Conservation (phyloP, 2,888 invertebrate genomes). For the Octonoba sinensis region DNA sequence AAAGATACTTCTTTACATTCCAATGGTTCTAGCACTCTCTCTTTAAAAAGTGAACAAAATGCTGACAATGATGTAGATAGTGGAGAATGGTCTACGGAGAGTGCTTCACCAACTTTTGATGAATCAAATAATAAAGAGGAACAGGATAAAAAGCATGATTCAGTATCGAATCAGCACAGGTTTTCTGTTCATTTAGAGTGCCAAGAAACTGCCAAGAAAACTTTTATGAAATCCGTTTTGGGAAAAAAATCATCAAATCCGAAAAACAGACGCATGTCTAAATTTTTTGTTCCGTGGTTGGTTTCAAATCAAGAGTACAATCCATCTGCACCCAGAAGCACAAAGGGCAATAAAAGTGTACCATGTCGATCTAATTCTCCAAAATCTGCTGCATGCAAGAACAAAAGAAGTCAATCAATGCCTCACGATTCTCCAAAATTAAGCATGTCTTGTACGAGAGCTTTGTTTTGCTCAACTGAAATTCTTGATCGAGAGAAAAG, state of each 20-base stretch:
- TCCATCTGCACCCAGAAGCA: slow-evolving; percentile 16
- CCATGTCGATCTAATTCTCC: slow-evolving; percentile 3
- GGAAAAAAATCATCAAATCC: slow-evolving; percentile 30
- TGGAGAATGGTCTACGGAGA: slow-evolving; percentile 61
- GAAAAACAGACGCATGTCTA: slow-evolving; percentile 50
- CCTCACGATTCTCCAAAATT: slow-evolving; percentile 15
- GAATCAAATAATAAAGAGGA: slow-evolving; percentile 27
- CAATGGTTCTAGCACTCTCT: slow-evolving; percentile 9
- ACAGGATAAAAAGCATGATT: slow-evolving; percentile 1
- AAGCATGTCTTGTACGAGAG: slow-evolving; percentile 26
- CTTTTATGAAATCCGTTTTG: slow-evolving; percentile 53
- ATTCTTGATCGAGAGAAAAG: slow-evolving; percentile 11
- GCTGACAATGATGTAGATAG: slow-evolving; percentile 55
- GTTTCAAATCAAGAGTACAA: slow-evolving; percentile 37
- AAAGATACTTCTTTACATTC: slow-evolving; percentile 13
- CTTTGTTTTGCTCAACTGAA: slow-evolving; percentile 23
- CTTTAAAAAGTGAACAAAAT: slow-evolving; percentile 34
- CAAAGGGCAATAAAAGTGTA: slow-evolving; percentile 32
- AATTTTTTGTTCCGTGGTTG: slow-evolving; percentile 60
- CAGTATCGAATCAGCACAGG: slow-evolving; percentile 20
- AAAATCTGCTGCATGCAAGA: slow-evolving; percentile 19
- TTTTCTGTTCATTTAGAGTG: slow-evolving; percentile 35
- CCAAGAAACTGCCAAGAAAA: slow-evolving; percentile 43
- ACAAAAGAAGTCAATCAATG: slow-evolving; percentile 47
- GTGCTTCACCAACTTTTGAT: slow-evolving; percentile 39